Conservation (phyloP, 2,797 vertebrate species). For the Melanotaenia trifasciata region DNA sequence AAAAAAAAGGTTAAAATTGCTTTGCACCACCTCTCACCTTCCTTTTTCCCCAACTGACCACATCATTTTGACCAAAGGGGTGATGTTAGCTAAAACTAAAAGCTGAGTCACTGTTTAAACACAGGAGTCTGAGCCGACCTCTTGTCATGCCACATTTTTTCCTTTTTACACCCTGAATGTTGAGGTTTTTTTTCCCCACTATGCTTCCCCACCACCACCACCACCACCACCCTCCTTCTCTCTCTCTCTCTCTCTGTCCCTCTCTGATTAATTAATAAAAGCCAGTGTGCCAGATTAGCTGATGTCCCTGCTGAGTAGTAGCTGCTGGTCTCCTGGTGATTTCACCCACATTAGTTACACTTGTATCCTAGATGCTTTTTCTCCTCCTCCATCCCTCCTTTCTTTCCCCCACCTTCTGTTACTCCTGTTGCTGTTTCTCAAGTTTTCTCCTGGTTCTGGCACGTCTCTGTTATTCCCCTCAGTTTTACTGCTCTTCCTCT, state of each 20-base stretch:
- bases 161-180: neutral
- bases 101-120: conserved; percentile 41
- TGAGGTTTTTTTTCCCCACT: neutral
- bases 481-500: neutral
- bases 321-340: conserved; percentile 47
- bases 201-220: neutral
- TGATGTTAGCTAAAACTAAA: neutral
- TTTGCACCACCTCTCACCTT: neutral
- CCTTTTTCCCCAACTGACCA: neutral
- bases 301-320: conserved; percentile 47
- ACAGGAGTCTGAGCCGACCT: conserved; percentile 30
- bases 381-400: conserved; percentile 35
- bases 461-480: neutral
- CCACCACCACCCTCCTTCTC: conserved; percentile 3
- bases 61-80: neutral
- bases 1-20: neutral
- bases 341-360: conserved; percentile 66
- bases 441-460: neutral
- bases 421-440: conserved; percentile 1
- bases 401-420: neutral
- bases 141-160: neutral
- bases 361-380: conserved; percentile 47
- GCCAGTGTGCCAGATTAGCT: conserved; percentile 41
- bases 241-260: neutral
- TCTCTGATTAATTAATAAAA: conserved; percentile 64